These are phyloP conservation scores for Prunella strophiata DNA, from an alignment of 2,797 vertebrate species.

Conservation along the genomic window DNA sequence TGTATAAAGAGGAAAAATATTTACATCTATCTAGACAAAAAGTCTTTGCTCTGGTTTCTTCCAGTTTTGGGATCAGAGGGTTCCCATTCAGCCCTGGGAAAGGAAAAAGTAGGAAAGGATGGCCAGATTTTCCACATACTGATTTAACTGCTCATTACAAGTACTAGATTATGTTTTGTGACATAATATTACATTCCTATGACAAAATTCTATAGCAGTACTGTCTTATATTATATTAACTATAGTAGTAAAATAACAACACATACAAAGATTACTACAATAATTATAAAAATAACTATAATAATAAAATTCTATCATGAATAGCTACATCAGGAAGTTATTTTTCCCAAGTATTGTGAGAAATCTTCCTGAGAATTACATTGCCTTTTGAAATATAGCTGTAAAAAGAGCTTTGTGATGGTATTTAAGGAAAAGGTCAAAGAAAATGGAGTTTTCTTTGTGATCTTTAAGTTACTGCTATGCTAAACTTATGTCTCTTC, in stretches of 20 bases:
- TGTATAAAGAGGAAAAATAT: neutral
- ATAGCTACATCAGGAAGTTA: neutral
- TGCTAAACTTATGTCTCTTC: neutral
- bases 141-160: neutral
- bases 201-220: neutral
- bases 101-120: neutral
- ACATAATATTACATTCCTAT: neutral
- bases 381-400: neutral
- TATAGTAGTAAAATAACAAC: neutral
- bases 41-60: neutral
- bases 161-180: neutral
- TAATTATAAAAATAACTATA: neutral
- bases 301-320: neutral
- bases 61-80: neutral
- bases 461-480: neutral
- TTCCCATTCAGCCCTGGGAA: neutral
- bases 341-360: neutral
- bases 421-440: neutral
- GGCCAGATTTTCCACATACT: neutral
- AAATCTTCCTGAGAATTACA: neutral
- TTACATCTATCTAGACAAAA: neutral
- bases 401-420: neutral
- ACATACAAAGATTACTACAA: neutral
- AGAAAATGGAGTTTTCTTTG: neutral
- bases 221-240: neutral